Conservation (phyloP, 2,888 invertebrate genomes). For the Calliphora vomitoria region DNA sequence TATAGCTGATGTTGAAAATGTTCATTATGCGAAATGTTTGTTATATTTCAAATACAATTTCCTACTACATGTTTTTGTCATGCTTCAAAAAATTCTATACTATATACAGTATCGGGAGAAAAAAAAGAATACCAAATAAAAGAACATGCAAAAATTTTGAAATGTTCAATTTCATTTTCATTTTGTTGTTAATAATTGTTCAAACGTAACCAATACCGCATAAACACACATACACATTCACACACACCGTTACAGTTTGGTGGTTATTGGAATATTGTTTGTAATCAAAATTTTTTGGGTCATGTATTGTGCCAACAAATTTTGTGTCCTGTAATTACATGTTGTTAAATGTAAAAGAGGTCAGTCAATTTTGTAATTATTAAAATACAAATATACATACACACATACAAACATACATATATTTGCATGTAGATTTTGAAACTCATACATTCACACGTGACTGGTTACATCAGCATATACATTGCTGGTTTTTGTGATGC, state of each 20-base stretch:
- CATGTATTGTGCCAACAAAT: slow-evolving; percentile 49
- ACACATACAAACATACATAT: background rate
- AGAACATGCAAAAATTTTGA: background rate
- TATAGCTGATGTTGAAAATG: background rate
- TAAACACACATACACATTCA: background rate
- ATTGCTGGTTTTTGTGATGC: slow-evolving; percentile 1
- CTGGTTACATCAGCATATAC: slow-evolving; percentile 3
- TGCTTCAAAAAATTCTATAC: background rate
- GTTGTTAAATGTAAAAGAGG: slow-evolving; percentile 37
- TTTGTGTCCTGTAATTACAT: slow-evolving; percentile 55
- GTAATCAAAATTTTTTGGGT: slow-evolving; percentile 33
- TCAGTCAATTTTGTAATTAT: slow-evolving; percentile 58
- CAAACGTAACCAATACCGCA: slow-evolving; percentile 24
- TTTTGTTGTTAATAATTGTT: slow-evolving; percentile 39
- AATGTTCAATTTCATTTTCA: slow-evolving; percentile 37
- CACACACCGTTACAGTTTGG: slow-evolving; percentile 19
- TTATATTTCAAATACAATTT: background rate
- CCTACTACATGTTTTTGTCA: background rate
- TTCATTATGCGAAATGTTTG: background rate
- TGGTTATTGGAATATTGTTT: slow-evolving; percentile 42
- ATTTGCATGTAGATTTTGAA: background rate
- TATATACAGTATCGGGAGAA: background rate
- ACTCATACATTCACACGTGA: slow-evolving; percentile 4
- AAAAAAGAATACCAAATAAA: background rate
- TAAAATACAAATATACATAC: slow-evolving; percentile 5